Evolutionary conservation across 1,140 invertebrate genomes (phyloP), one percentile per base, ranked within the genome.

Genomic region (Caenorhabditis briggsae): DNA sequence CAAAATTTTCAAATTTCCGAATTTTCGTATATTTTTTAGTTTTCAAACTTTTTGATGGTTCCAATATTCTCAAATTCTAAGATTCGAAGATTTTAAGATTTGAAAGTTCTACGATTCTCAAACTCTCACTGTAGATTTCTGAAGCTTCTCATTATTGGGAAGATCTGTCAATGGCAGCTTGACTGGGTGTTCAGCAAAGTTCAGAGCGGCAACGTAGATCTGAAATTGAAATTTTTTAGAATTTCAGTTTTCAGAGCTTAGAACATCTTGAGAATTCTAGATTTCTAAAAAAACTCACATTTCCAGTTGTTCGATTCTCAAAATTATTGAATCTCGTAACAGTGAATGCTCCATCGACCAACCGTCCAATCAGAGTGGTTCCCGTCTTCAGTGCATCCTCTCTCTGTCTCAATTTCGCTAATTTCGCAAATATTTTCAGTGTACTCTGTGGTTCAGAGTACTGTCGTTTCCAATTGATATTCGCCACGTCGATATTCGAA

Each of bases 381-480:
- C 86, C 86, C 43, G 41, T 46, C 18, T 50, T 89, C 18, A 89
- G 20, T 2, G 88, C 58, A 43, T 89, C 88, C 9, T 88, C 88
- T 33, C 88, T 46, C 20, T 88, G 83, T 33, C 88, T 55, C 70
- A 89, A 53, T 46, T 89, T 89, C 3, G 85, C 88, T 46, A 89
- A 61, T 53, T 87, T 86, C 33, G 82, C 41, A 48, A 89, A 88
- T 55, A 88, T 89, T 41, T 89, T 89, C 84, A 86, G 48, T 5
- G 53, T 59, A 16, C 58, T 78, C 33, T 65, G 61, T 6, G 74
- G 53, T 16, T 89, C 53, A 2, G 48, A 16, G 82, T 89, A 89
- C 56, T 89, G 88, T 46, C 85, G 64, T 65, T 84, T 74, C 87
- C 87, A 89, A 65, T 89, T 89, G 18, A 89, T 89, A 64, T 88